Base-by-base conservation (phyloP, 2,888 invertebrate genomes). In the Biston betularia region DNA sequence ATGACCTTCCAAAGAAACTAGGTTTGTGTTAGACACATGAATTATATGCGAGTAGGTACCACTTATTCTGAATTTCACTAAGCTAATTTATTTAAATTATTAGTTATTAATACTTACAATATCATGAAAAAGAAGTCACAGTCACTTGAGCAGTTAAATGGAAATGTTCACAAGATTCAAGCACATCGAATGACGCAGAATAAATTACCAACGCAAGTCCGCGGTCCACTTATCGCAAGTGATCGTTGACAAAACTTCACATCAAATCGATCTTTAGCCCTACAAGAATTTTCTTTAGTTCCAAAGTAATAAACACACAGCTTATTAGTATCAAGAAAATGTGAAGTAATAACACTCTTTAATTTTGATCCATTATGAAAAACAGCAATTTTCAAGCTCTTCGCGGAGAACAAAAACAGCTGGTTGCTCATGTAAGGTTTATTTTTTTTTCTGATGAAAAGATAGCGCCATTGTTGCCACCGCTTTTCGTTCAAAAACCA, bases 351-450 rank as follows among this genome's bases (percentile, higher is more conserved):
- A 83, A 86, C 92, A 92, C 92, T 89, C 79, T 84, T 87, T 84
- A 93, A 93, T 93, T 93, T 93, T 88, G 92, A 90, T 86, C 85
- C 89, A 88, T 87, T 83, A 76, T 86, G 85, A 89, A 86, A 87
- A 88, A 77, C 82, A 84, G 82, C 75, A 79, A 86, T 86, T 87
- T 88, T 83, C 80, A 85, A 88, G 87, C 84, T 81, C 85, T 86
- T 73, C 75, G 82, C 84, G 76, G 79, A 86, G 85, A 85, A 83
- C 80, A 86, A 90, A 92, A 93, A 93, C 93, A 93, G 93, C 93
- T 93, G 93, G 90, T 86, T 82, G 82, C 79, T 85, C 86, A 86
- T 80, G 75, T 81, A 69, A 46, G 79, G 86, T 83, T 24, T 24
- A 24, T 24, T 89, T 87, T 87, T 84, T 82, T 81, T 81, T 81